Percentiles rank a stretch among this genome's conserved stretches.
phyloP scores from a whole-genome alignment of 64 coral and sea anemone genomes.

The Porites lutea region DNA sequence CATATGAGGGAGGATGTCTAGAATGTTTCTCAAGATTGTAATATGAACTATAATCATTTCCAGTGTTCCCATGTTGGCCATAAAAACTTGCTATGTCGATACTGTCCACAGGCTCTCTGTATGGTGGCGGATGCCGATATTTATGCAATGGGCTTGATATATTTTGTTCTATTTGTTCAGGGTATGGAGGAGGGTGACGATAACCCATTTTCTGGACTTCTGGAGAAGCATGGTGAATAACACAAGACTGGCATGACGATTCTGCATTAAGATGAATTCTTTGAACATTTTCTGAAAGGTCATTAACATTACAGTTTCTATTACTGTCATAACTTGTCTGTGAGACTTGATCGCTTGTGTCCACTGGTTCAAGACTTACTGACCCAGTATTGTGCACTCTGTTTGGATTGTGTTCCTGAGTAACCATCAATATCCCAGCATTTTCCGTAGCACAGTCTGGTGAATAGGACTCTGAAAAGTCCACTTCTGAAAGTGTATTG shows the following conservation, averaged over 20 bases:
- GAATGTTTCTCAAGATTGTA: slow-evolving; percentile 64
- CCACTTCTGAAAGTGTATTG: slow-evolving; percentile 41
- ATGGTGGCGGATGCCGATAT: slow-evolving; percentile 91
- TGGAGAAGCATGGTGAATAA: slow-evolving; percentile 13
- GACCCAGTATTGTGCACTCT: neutral
- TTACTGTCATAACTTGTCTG: slow-evolving; percentile 10
- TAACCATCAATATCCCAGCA: slow-evolving; percentile 73
- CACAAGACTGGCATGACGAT: slow-evolving; percentile 35
- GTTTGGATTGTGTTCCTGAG: slow-evolving; percentile 5
- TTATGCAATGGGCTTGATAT: slow-evolving; percentile 63
- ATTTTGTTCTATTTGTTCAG: slow-evolving; percentile 70
- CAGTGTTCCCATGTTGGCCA: neutral
- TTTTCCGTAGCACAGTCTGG: slow-evolving; percentile 66
- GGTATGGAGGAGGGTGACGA: slow-evolving; percentile 87
- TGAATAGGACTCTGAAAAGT: slow-evolving; percentile 49
- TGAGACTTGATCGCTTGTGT: slow-evolving; percentile 16
- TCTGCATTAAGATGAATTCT: slow-evolving; percentile 34
- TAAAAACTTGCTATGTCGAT: slow-evolving; percentile 18
- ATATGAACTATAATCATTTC: slow-evolving; percentile 52
- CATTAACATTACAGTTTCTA: slow-evolving; percentile 29
- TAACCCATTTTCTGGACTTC: slow-evolving; percentile 70
- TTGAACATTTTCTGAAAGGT: slow-evolving; percentile 36
- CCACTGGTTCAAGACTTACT: neutral
- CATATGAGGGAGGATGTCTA: slow-evolving; percentile 45
- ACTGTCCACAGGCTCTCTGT: slow-evolving; percentile 77